These are phyloP conservation scores for Incurvaria masculella DNA, from an alignment of 2,888 invertebrate species.

Conservation along the genomic window DNA sequence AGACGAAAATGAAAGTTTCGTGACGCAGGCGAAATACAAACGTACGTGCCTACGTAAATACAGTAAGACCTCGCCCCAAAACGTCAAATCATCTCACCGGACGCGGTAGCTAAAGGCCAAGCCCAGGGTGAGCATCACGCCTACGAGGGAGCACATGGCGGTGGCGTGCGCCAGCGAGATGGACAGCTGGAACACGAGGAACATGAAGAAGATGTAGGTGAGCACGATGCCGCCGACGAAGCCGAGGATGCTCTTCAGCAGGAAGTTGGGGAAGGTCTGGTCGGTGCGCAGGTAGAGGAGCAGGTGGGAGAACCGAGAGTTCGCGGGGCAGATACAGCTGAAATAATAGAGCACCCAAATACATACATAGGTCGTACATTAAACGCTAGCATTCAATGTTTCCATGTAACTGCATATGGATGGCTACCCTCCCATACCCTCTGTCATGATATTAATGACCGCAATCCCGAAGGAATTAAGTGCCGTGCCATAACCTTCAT, in stretches of 20 bases:
- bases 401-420: no score
- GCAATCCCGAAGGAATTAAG: no score
- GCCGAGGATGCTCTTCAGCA: slow-evolving; percentile 62
- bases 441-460: no score
- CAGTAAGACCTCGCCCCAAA: no score
- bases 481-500: no score
- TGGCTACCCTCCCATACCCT: no score
- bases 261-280: slow-evolving; percentile 53
- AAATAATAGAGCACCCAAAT: no score
- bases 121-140: slow-evolving; percentile 61
- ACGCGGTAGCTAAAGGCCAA: slow-evolving; percentile 61
- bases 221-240: slow-evolving; percentile 62
- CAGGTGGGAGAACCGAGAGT: slow-evolving; percentile 30
- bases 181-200: slow-evolving; percentile 64
- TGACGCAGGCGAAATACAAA: no score
- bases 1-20: no score
- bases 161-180: slow-evolving; percentile 60
- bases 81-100: slow-evolving; percentile 26
- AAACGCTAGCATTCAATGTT: no score
- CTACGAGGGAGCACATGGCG: slow-evolving; percentile 59
- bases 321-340: slow-evolving; percentile 24
- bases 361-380: no score
- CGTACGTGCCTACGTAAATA: no score
- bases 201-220: slow-evolving; percentile 64
- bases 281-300: slow-evolving; percentile 37